Percentiles rank a stretch among this genome's conserved stretches.
Evolutionary conservation across 1,140 invertebrate species (phyloP).

Genomic region (Heliconius congener): DNA sequence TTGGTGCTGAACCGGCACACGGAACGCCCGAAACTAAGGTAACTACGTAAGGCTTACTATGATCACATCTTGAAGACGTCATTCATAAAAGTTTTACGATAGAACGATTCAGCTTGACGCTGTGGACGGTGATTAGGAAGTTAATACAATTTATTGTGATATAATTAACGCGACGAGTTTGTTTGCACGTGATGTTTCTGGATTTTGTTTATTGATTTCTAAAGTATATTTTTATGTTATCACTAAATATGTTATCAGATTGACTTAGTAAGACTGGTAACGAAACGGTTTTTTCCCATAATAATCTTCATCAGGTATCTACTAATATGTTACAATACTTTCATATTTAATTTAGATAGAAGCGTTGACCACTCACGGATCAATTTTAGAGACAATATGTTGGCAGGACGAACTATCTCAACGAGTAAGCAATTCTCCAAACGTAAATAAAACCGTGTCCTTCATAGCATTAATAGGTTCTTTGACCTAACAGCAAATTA

Average conservation of each 20-base stretch:
- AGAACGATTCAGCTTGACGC: neutral
- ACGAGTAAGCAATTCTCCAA: neutral
- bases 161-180: neutral
- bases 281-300: too few species aligned
- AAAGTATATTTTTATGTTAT: neutral
- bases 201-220: neutral
- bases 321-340: too few species aligned
- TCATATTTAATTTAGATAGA: too few species aligned
- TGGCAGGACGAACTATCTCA: too few species aligned
- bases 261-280: too few species aligned
- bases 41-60: neutral
- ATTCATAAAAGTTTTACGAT: neutral
- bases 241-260: too few species aligned
- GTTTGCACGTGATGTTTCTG: neutral
- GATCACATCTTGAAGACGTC: neutral
- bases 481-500: constrained; percentile 7
- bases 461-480: neutral
- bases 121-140: neutral
- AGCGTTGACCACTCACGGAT: too few species aligned
- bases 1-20: too few species aligned
- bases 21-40: too few species aligned
- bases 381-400: too few species aligned
- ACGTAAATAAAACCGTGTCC: neutral
- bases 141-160: neutral
- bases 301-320: too few species aligned